Evolutionary conservation across 37 sponge, comb jelly and placozoan species (phyloP).

Genomic region (Beroe forskalii): DNA sequence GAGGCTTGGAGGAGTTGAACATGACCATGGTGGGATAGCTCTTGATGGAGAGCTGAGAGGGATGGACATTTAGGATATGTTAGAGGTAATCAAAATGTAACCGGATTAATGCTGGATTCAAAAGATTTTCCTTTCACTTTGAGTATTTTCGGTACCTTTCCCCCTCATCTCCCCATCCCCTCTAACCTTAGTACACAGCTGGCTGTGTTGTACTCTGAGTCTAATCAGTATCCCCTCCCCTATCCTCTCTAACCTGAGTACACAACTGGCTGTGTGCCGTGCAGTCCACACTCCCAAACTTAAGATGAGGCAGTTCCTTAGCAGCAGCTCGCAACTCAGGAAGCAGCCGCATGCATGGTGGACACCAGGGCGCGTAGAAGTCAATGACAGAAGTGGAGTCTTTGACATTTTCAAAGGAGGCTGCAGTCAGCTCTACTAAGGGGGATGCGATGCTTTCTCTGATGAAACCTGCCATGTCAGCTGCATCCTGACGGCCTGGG

Average conservation of each 20-base stretch:
- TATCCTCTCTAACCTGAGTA: slow-evolving; percentile 63
- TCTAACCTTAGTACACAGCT: too few species aligned
- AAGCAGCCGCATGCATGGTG: slow-evolving; percentile 67
- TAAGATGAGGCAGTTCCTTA: slow-evolving; percentile 30
- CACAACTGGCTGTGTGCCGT: slow-evolving; percentile 64
- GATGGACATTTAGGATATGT: background rate
- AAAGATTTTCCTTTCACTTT: too few species aligned
- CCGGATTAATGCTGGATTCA: too few species aligned
- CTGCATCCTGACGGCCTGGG: slow-evolving; percentile 38
- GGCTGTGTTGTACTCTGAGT: too few species aligned
- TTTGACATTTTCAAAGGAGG: background rate
- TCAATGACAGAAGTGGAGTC: slow-evolving; percentile 7
- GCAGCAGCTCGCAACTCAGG: slow-evolving; percentile 67
- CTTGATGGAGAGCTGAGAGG: slow-evolving; percentile 6
- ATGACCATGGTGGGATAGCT: slow-evolving; percentile 48
- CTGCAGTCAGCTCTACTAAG: slow-evolving; percentile 1
- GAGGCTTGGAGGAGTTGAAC: slow-evolving; percentile 9
- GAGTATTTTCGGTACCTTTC: too few species aligned
- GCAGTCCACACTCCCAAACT: slow-evolving; percentile 70
- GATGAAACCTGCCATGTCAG: slow-evolving; percentile 39
- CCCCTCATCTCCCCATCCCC: too few species aligned
- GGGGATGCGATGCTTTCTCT: slow-evolving; percentile 18
- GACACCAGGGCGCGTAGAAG: slow-evolving; percentile 67
- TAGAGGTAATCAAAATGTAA: too few species aligned
- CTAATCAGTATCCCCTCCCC: too few species aligned